Evolutionary conservation across 2,888 invertebrate species (phyloP).

Genomic region (Dryococelus australis): DNA sequence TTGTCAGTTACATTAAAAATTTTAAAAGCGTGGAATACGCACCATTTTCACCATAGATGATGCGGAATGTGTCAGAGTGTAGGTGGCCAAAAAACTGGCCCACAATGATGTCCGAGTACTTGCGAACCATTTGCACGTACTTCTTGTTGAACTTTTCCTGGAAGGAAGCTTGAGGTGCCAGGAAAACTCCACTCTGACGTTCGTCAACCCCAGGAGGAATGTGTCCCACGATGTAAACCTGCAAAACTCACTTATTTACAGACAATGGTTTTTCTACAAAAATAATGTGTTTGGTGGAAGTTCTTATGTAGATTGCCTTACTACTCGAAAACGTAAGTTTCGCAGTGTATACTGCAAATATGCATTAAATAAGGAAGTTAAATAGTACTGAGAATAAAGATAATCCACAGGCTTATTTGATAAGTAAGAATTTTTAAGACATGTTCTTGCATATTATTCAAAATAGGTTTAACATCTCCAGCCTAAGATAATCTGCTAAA

Average conservation of each 20-base stretch:
- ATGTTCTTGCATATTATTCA: too few relatives aligned
- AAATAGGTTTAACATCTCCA: too few relatives aligned
- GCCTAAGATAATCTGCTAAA: too few relatives aligned
- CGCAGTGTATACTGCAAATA: too few relatives aligned
- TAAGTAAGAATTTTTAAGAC: too few relatives aligned
- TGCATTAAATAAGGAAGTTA: too few relatives aligned
- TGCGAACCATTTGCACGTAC: slow-evolving; percentile 78
- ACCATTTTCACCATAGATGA: slow-evolving; percentile 83
- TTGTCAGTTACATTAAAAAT: too few relatives aligned
- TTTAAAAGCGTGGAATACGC: slow-evolving; percentile 41
- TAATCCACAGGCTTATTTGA: too few relatives aligned
- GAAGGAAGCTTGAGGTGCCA: slow-evolving; percentile 64
- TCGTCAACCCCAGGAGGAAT: slow-evolving; percentile 90
- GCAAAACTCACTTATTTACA: slow-evolving; percentile 45
- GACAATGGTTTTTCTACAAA: not conserved
- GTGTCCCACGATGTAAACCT: slow-evolving; percentile 92
- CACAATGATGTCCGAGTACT: slow-evolving; percentile 80
- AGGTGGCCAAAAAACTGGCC: slow-evolving; percentile 94
- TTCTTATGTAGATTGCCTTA: too few relatives aligned
- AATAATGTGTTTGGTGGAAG: not conserved
- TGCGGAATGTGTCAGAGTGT: slow-evolving; percentile 89
- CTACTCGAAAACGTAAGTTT: too few relatives aligned
- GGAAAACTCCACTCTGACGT: slow-evolving; percentile 69
- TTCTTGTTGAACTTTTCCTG: slow-evolving; percentile 78
- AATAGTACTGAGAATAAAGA: too few relatives aligned